phyloP scores from a whole-genome alignment of 2,797 vertebrate species.

The Eupleurogrammus muticus region DNA sequence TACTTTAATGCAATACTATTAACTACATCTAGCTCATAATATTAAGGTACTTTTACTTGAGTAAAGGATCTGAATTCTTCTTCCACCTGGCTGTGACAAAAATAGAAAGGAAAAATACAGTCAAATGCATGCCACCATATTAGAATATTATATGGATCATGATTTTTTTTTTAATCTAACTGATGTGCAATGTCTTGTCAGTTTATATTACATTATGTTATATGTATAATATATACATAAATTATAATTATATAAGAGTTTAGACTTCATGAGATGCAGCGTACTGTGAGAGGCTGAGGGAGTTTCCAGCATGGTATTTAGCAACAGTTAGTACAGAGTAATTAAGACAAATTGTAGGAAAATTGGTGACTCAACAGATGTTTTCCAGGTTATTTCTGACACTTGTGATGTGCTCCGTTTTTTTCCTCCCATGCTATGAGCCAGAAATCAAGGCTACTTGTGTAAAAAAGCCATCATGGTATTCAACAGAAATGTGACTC shows the following conservation, averaged over 20 bases:
- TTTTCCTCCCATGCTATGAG: slow-evolving; percentile 4
- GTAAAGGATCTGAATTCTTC: too few species aligned
- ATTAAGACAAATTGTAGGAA: slow-evolving; percentile 46
- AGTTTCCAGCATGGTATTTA: slow-evolving; percentile 41
- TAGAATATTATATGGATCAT: too few species aligned
- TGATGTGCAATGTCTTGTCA: neutral
- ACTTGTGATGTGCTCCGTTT: slow-evolving; percentile 9
- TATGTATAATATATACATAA: neutral
- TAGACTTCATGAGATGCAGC: neutral
- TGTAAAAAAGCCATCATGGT: neutral
- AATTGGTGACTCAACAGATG: slow-evolving; percentile 39
- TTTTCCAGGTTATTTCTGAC: slow-evolving; percentile 41
- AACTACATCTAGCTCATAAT: too few species aligned
- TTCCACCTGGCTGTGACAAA: too few species aligned
- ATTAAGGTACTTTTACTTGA: too few species aligned
- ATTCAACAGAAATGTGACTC: neutral
- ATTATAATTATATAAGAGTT: too few species aligned
- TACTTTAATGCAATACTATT: too few species aligned
- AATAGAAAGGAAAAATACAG: too few species aligned
- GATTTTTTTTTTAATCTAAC: too few species aligned
- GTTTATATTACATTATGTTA: neutral
- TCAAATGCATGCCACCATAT: too few species aligned
- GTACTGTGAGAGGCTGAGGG: neutral
- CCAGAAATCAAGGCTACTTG: slow-evolving; percentile 5
- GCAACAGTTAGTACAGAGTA: slow-evolving; percentile 18